These are phyloP conservation scores for Mesorhabditis spiculigera DNA, from an alignment of 2,888 invertebrate species.

Conservation along the genomic window DNA sequence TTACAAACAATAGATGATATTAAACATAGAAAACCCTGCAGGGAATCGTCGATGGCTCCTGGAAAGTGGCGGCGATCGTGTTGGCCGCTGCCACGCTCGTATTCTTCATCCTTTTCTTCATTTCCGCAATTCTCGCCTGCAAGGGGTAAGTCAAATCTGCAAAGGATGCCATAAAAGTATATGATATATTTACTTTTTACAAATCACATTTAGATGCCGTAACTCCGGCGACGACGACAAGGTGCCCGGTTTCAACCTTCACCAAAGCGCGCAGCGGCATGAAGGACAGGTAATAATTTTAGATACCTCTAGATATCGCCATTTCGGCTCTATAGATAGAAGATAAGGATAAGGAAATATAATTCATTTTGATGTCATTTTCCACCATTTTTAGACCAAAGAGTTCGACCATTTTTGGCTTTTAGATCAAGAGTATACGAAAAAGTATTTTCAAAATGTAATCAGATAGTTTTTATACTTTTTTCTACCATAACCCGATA, in stretches of 20 bases:
- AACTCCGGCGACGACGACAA: not conserved
- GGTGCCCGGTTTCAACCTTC: not conserved
- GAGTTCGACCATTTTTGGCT: no score
- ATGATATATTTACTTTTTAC: not conserved
- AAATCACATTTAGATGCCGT: not conserved
- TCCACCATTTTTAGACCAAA: no score
- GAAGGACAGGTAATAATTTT: not conserved
- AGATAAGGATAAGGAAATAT: no score
- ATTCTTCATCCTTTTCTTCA: constrained; percentile 22
- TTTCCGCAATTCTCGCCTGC: constrained; percentile 10
- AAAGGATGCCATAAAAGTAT: not conserved
- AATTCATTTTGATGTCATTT: no score
- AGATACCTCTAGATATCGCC: no score
- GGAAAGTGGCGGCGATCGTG: constrained; percentile 42
- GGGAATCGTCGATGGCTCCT: constrained; percentile 40
- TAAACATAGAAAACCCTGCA: constrained; percentile 25
- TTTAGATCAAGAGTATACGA: no score
- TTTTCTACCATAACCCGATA: no score
- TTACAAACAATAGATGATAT: constrained; percentile 14
- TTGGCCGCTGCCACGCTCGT: constrained; percentile 33
- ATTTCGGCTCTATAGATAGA: no score
- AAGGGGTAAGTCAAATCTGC: not conserved
- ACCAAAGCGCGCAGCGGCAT: not conserved
- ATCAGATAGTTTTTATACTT: no score
- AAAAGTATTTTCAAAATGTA: no score